Percentiles rank a stretch among this genome's conserved stretches.
Conservation (phyloP, 1,140 invertebrate genomes). For the Microplitis mediator region DNA sequence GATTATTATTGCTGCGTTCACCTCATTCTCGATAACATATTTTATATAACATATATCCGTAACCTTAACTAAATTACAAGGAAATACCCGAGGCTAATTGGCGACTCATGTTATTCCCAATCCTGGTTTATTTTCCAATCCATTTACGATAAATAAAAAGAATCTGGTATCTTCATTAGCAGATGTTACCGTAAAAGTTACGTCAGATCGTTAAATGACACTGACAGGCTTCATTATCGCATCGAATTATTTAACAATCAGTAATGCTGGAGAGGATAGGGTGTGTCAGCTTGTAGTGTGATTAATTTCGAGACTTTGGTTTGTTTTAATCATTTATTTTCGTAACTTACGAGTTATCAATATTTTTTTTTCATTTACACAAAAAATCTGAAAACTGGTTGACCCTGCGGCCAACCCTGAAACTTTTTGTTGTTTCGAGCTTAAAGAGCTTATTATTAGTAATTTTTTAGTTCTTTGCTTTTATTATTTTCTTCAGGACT, state of each 20-base stretch:
- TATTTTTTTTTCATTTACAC: no score
- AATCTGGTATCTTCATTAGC: neutral
- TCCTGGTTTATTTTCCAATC: neutral
- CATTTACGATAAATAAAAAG: neutral
- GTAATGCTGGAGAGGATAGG: neutral
- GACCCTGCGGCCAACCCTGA: no score
- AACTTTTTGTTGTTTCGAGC: no score
- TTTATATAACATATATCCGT: no score
- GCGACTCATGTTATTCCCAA: neutral
- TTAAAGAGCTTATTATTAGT: no score
- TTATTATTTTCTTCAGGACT: no score
- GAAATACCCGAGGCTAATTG: no score
- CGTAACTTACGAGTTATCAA: neutral
- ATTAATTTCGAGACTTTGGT: neutral
- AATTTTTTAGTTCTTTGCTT: no score
- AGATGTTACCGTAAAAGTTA: neutral
- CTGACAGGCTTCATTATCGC: neutral
- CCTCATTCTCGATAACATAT: no score
- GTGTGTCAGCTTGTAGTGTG: neutral
- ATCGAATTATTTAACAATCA: slow-evolving; percentile 1
- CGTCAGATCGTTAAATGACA: neutral
- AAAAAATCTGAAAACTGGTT: no score
- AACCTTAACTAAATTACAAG: no score
- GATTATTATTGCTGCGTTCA: neutral
- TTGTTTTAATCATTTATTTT: neutral